Evolutionary conservation across 2,113 vertebrate genomes (phyloP).

Genomic region (Cyanocitta stelleri): DNA sequence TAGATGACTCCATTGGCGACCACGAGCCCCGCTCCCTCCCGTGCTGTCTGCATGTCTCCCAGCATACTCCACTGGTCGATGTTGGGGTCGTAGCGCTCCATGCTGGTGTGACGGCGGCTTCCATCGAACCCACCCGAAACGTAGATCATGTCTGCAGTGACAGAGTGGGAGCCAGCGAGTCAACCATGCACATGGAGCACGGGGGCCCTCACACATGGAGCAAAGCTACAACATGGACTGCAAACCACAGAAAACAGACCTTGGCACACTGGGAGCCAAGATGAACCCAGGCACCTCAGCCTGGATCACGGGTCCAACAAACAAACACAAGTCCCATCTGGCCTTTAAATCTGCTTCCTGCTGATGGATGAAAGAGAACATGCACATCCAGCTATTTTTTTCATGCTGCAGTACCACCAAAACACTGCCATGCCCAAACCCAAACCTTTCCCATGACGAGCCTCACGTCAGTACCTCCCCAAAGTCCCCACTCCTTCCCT

Average conservation of each 20-base stretch:
- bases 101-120: slow-evolving; percentile 94
- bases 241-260: background rate
- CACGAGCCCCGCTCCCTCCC: slow-evolving; percentile 94
- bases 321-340: background rate
- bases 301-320: background rate
- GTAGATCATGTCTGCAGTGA: slow-evolving; percentile 92
- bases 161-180: background rate
- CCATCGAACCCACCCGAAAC: slow-evolving; percentile 97
- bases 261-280: rapidly evolving
- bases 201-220: background rate
- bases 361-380: background rate
- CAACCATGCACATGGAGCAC: rapidly evolving
- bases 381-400: rapidly evolving
- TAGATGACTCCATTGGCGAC: slow-evolving; percentile 96
- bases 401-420: background rate
- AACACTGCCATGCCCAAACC: background rate
- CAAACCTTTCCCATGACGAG: rapidly evolving
- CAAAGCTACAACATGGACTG: background rate
- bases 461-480: background rate
- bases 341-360: background rate
- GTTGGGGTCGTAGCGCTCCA: slow-evolving; percentile 98
- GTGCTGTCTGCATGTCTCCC: slow-evolving; percentile 98
- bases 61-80: slow-evolving; percentile 99
- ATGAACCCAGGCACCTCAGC: background rate
- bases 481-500: background rate